Evolutionary conservation across 2,888 invertebrate genomes (phyloP).

Genomic region (Drosophila emarginata): DNA sequence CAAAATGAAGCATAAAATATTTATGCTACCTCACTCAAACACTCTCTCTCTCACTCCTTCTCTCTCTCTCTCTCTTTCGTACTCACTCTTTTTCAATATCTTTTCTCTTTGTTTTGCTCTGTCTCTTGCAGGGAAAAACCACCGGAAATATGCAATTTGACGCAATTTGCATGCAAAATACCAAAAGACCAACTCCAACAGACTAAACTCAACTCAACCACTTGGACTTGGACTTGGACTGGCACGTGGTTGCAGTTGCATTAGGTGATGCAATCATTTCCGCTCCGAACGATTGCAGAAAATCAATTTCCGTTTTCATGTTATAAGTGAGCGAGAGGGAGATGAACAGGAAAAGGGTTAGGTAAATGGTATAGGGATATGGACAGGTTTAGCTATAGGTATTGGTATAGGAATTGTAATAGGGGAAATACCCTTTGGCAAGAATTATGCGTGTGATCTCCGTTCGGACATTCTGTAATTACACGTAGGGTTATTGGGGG

Average conservation of each 20-base stretch:
- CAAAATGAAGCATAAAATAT: slow-evolving; percentile 76
- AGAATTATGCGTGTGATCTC: background rate
- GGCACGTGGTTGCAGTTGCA: slow-evolving; percentile 38
- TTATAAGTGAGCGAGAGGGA: slow-evolving; percentile 21
- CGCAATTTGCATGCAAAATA: slow-evolving; percentile 70
- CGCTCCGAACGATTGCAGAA: slow-evolving; percentile 59
- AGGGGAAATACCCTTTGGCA: slow-evolving; percentile 10
- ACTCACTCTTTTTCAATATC: background rate
- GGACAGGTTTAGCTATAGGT: slow-evolving; percentile 8
- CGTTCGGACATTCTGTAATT: background rate
- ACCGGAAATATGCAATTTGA: slow-evolving; percentile 77
- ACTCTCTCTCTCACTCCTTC: background rate
- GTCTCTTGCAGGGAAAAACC: slow-evolving; percentile 27
- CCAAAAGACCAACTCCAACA: slow-evolving; percentile 25
- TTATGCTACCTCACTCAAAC: slow-evolving; percentile 54
- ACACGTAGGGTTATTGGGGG: background rate
- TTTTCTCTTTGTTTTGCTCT: background rate
- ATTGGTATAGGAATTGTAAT: slow-evolving; percentile 17
- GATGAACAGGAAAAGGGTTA: background rate
- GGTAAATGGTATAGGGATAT: background rate
- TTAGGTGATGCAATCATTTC: slow-evolving; percentile 74
- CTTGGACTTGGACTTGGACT: slow-evolving; percentile 20
- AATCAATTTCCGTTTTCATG: slow-evolving; percentile 69
- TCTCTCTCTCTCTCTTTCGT: background rate
- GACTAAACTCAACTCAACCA: slow-evolving; percentile 30